Conservation (phyloP, 2,797 vertebrate species). For the Enteromius unitaeniatus region DNA sequence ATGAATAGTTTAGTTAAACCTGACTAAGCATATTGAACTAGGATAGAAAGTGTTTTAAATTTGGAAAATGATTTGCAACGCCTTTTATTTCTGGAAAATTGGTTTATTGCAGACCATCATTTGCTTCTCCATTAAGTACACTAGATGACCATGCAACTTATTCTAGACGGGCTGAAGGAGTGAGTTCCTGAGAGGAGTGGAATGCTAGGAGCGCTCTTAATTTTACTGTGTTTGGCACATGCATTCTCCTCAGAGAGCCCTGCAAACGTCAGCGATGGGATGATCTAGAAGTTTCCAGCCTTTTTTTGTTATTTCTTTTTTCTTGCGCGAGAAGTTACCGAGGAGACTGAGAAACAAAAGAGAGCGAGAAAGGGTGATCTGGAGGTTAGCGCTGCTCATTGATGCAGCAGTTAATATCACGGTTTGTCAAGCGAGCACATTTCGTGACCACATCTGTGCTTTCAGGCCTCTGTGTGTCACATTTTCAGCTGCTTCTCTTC, state of each 20-base stretch:
- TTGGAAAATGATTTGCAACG: neutral
- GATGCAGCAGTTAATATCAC: neutral
- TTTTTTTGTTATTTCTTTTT: conserved; percentile 1
- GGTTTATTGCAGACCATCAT: neutral
- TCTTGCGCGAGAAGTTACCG: conserved; percentile 9
- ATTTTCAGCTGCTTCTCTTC: neutral
- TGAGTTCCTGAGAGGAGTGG: conserved; percentile 37
- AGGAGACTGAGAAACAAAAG: conserved; percentile 5
- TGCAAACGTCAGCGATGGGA: conserved; percentile 32
- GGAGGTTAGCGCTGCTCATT: conserved; percentile 4
- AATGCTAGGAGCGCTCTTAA: conserved; percentile 39
- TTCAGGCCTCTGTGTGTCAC: neutral
- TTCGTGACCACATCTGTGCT: conserved; percentile 20
- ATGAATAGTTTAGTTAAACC: neutral
- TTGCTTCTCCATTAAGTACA: neutral
- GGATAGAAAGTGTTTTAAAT: neutral
- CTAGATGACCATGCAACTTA: conserved; percentile 16
- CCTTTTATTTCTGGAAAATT: neutral
- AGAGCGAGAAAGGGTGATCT: conserved; percentile 13
- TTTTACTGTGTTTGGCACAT: conserved; percentile 36
- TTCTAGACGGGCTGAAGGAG: conserved; percentile 27
- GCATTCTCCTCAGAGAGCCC: conserved; percentile 34
- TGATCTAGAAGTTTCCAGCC: conserved; percentile 27
- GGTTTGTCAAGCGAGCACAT: conserved; percentile 2
- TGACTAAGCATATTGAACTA: neutral